Evolutionary conservation across 2,888 invertebrate genomes (phyloP).

Genomic region (Mycogona germanica): DNA sequence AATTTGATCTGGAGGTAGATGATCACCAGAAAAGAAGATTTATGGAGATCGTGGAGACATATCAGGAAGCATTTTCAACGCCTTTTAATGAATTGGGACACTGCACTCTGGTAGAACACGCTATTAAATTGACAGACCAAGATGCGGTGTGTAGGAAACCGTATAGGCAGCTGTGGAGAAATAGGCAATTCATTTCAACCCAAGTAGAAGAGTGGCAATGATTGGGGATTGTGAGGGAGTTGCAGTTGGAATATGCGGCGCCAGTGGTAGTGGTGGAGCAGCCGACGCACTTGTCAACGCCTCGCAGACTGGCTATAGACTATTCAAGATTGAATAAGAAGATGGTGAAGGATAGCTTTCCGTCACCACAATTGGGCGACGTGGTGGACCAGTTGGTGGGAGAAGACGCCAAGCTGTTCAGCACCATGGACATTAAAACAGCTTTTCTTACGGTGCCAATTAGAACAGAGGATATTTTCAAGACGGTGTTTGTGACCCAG

Average conservation of each 20-base stretch:
- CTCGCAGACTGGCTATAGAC: constrained; percentile 4
- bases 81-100: no score
- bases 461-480: constrained; percentile 1
- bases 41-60: no score
- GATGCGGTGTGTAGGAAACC: no score
- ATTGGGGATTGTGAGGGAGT: constrained; percentile 1
- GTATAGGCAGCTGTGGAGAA: no score
- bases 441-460: constrained; percentile 4
- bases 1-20: no score
- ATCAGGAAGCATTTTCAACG: no score
- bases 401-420: background rate
- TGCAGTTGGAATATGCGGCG: constrained; percentile 3
- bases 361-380: constrained; percentile 6
- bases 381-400: background rate
- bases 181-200: background rate
- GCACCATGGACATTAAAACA: background rate
- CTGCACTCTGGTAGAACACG: no score
- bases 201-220: constrained; percentile 8
- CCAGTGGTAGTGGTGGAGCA: constrained; percentile 7
- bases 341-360: constrained; percentile 1
- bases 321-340: background rate
- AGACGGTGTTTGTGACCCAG: constrained; percentile 2
- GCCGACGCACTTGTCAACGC: constrained; percentile 2
- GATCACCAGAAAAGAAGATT: no score
- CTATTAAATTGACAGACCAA: no score